Conservation (phyloP, 2,888 invertebrate species). For the Pseudeuparius sepicola region DNA sequence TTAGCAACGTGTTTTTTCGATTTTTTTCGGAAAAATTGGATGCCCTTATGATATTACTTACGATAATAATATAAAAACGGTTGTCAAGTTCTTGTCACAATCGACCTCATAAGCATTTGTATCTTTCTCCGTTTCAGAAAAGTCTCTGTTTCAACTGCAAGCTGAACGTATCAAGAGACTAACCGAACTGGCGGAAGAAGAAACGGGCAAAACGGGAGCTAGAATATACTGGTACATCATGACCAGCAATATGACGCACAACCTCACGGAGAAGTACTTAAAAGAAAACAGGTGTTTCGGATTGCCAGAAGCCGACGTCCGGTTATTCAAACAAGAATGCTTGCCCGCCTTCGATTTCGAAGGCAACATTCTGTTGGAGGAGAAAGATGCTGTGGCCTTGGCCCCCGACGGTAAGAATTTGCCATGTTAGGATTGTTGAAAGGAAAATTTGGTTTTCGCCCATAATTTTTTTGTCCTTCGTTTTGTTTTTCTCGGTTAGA, state of each 20-base stretch:
- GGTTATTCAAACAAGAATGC: constrained; percentile 85
- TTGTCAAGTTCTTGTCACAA: no score
- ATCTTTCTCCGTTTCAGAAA: constrained; percentile 43
- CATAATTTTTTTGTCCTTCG: no score
- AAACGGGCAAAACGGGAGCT: constrained; percentile 44
- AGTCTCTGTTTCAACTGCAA: constrained; percentile 90
- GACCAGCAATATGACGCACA: constrained; percentile 92
- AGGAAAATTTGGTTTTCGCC: no score
- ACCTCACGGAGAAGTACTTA: constrained; percentile 73
- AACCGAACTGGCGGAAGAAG: constrained; percentile 62
- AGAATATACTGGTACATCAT: constrained; percentile 86
- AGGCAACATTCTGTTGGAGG: constrained; percentile 84
- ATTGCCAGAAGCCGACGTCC: constrained; percentile 66
- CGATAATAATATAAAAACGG: no score
- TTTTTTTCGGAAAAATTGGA: no score
- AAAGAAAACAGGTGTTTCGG: constrained; percentile 76
- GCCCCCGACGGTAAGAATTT: constrained; percentile 67
- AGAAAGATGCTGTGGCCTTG: constrained; percentile 66
- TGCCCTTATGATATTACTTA: no score
- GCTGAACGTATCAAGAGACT: constrained; percentile 79
- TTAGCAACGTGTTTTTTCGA: no score
- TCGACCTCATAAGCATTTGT: no score
- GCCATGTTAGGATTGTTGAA: no score
- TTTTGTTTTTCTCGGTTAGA: no score
- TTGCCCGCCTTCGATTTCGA: constrained; percentile 89